phyloP scores from a whole-genome alignment of 1,140 invertebrate species.

The Sitophilus oryzae region DNA sequence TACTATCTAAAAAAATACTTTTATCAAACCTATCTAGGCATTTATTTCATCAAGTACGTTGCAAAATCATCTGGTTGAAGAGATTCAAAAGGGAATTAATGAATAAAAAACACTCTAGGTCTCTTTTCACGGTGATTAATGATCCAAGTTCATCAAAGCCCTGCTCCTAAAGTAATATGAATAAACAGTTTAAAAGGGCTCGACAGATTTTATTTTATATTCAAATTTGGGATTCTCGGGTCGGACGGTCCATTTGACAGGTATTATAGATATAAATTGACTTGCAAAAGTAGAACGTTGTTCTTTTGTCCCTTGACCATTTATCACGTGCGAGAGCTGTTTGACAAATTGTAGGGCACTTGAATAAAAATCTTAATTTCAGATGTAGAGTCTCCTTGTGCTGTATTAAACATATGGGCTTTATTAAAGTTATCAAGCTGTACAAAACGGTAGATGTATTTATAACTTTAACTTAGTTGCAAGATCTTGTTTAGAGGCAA shows the following conservation, averaged over 20 bases:
- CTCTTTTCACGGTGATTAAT: conserved; percentile 4
- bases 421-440: too few relatives aligned
- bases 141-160: conserved; percentile 3
- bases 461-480: too few relatives aligned
- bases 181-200: conserved; percentile 4
- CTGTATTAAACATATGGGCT: too few relatives aligned
- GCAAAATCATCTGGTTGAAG: too few relatives aligned
- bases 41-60: too few relatives aligned
- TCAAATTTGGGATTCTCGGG: conserved; percentile 6
- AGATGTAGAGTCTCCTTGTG: too few relatives aligned
- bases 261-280: conserved; percentile 10
- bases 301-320: neutral
- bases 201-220: conserved; percentile 10
- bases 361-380: too few relatives aligned
- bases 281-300: conserved; percentile 4
- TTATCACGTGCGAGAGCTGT: neutral
- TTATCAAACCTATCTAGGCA: too few relatives aligned
- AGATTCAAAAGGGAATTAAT: neutral
- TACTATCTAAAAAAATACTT: too few relatives aligned
- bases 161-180: conserved; percentile 1
- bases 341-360: neutral
- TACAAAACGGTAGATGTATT: too few relatives aligned
- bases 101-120: neutral
- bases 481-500: too few relatives aligned
- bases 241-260: neutral